Conservation (phyloP, 2,797 vertebrate species). For the Bovichtus variegatus region DNA sequence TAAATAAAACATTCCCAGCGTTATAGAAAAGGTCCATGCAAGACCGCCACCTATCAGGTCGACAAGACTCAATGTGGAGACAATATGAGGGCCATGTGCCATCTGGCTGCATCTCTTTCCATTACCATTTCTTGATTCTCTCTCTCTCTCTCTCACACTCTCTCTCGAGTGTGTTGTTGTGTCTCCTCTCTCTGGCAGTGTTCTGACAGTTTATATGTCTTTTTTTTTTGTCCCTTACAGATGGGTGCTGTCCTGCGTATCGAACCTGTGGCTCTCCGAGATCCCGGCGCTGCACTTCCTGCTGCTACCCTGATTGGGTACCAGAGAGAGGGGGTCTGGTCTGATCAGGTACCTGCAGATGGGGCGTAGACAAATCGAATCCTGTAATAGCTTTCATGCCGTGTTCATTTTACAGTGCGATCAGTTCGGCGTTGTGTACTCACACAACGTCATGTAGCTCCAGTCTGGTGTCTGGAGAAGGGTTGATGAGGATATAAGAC, state of each 20-base stretch:
- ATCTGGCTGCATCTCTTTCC: conserved; percentile 20
- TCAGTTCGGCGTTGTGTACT: conserved; percentile 66
- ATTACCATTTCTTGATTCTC: conserved; percentile 22
- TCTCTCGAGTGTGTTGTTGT: conserved; percentile 26
- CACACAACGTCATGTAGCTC: conserved; percentile 90
- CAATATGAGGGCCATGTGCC: conserved; percentile 31
- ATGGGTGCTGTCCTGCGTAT: conserved; percentile 88
- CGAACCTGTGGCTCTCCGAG: conserved; percentile 83
- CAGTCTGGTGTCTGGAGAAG: conserved; percentile 87
- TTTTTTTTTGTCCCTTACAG: conserved; percentile 77
- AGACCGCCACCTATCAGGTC: conserved; percentile 52
- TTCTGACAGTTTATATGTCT: conserved; percentile 39
- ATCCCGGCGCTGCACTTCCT: conserved; percentile 82
- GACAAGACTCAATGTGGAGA: conserved; percentile 41
- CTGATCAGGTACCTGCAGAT: conserved; percentile 87
- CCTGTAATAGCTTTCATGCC: not conserved
- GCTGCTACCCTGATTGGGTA: conserved; percentile 83
- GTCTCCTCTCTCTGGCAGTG: conserved; percentile 32
- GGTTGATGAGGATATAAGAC: conserved; percentile 92
- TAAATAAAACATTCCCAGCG: conserved; percentile 76
- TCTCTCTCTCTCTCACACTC: too few relatives aligned
- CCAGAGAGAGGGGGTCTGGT: conserved; percentile 87
- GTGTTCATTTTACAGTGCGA: conserved; percentile 5
- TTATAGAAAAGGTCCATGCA: conserved; percentile 81
- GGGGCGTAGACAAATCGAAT: conserved; percentile 17